Conservation (phyloP, 2,113 vertebrate genomes). For the Phylloscopus whistleri region DNA sequence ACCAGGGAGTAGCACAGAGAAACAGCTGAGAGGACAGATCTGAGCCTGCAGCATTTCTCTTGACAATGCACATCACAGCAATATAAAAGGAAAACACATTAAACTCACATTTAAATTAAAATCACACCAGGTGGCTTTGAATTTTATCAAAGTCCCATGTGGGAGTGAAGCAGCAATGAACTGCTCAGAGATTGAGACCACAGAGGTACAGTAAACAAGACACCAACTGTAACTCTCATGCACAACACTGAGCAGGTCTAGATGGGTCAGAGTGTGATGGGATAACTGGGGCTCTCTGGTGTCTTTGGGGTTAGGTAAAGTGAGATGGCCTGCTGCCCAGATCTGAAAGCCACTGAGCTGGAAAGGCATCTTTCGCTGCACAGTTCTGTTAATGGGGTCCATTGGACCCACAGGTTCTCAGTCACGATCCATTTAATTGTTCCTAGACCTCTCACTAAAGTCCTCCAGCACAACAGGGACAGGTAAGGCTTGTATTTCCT, state of each 20-base stretch:
- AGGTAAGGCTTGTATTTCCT: neutral
- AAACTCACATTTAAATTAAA: conserved; percentile 53
- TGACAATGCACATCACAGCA: neutral
- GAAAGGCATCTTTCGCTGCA: neutral
- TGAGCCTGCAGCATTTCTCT: conserved; percentile 17
- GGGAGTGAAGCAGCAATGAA: neutral
- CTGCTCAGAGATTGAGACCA: neutral
- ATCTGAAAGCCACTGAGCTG: neutral
- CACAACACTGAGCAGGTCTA: neutral
- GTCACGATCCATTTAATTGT: neutral
- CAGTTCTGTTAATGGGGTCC: neutral
- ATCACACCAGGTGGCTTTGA: conserved; percentile 32
- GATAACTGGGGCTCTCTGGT: neutral
- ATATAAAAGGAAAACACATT: conserved; percentile 35
- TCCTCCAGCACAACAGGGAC: neutral
- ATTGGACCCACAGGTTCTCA: neutral
- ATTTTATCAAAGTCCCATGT: neutral
- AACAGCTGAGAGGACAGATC: neutral
- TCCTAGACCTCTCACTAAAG: neutral
- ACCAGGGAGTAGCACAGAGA: neutral
- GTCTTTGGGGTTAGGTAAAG: neutral
- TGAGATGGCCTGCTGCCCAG: neutral
- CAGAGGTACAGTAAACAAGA: neutral
- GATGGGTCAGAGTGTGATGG: neutral
- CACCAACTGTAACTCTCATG: neutral